phyloP scores from a whole-genome alignment of 2,113 vertebrate genomes.

The Bos indicus region DNA sequence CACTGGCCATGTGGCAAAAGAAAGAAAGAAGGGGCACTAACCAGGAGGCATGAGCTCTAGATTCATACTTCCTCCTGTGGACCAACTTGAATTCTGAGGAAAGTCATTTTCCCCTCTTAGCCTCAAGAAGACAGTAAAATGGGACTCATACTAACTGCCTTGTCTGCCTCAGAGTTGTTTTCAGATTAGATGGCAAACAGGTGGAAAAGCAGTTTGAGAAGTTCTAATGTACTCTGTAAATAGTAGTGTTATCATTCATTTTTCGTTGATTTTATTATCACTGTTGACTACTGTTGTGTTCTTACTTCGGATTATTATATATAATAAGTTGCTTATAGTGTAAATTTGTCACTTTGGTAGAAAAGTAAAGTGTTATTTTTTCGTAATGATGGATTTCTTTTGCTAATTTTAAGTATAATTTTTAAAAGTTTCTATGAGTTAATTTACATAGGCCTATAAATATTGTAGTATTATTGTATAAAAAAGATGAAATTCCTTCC shows the following conservation, averaged over 20 bases:
- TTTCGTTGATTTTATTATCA: neutral
- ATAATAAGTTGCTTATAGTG: neutral
- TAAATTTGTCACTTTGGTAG: neutral
- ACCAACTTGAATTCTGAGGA: neutral
- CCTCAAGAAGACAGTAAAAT: neutral
- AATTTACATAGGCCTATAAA: neutral
- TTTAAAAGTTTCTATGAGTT: neutral
- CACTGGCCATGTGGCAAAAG: rapidly evolving
- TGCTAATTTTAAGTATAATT: conserved; percentile 3
- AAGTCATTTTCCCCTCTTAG: neutral
- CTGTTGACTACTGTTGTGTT: neutral
- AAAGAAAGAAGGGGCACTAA: neutral
- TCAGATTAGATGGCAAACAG: neutral
- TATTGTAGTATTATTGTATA: neutral
- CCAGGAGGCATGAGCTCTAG: neutral
- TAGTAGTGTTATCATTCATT: neutral
- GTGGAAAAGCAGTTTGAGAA: neutral
- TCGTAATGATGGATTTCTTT: neutral
- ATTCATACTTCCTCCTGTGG: neutral
- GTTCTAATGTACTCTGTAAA: neutral
- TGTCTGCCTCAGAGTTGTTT: neutral
- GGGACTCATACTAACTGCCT: neutral
- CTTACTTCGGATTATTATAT: neutral
- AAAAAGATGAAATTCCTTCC: neutral
- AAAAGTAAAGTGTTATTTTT: neutral